Evolutionary conservation across 2,113 vertebrate species (phyloP), one percentile per base, ranked within the genome.

Genomic region (Amblyopsis rosae): DNA sequence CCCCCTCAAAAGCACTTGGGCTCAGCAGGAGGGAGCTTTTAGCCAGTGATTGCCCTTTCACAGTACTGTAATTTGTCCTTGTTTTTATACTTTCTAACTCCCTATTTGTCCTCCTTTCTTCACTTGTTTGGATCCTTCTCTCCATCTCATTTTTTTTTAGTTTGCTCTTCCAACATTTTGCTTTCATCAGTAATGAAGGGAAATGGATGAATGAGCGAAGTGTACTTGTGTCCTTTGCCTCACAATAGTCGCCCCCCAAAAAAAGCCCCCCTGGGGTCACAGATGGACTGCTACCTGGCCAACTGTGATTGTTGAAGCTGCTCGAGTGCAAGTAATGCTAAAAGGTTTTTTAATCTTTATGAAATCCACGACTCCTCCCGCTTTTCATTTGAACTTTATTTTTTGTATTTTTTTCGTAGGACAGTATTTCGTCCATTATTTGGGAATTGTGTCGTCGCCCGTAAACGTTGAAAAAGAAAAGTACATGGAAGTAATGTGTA

Each of bases 1-100:
- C 35, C 35, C 4, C 4, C 86, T 76, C 75, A 82, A 83, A 89
- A 89, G 84, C 90, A 90, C 87, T 90, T 87, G 79, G 70, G 82
- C 78, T 69, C 88, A 89, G 83, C 86, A 66, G 88, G 88, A 85
- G 82, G 78, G 85, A 75, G 90, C 87, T 91, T 89, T 91, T 87
- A 89, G 86, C 73, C 83, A 65, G 79, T 88, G 84, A 91, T 90
- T 88, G 86, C 88, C 78, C 74, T 79, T 75, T 68, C 79, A 77
- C 66, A 13, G 79, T 88, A 77, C 66, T 12, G 79, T 88, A 85
- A 87, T 89, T 84, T 86, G 77, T 82, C 77, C 80, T 79, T 80
- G 78, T 88, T 87, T 87, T 83, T 41, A 41, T 41, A 41, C 35
- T 41, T 41, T 41, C 4, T 41, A 41, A 81, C 69, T 74, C 56